Conservation (phyloP, 2,888 invertebrate genomes). For the Yponomeuta malinellus region DNA sequence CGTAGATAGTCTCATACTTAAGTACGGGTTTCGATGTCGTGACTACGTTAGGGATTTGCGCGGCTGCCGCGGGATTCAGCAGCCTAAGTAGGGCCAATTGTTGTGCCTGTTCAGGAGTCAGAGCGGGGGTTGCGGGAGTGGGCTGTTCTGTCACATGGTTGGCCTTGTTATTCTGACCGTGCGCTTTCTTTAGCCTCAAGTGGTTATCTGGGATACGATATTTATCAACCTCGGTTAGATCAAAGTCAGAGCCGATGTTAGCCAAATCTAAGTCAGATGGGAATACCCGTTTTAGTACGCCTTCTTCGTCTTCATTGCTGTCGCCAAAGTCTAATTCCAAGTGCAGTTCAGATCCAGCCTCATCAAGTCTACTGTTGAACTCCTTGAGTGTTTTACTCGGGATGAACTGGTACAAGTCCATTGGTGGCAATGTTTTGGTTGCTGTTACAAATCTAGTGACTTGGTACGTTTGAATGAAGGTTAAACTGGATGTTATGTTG, state of each 20-base stretch:
- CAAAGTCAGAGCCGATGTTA: conserved; percentile 82
- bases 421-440: conserved; percentile 91
- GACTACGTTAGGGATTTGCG: conserved; percentile 81
- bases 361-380: conserved; percentile 90
- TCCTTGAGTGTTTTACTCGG: conserved; percentile 91
- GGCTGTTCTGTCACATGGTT: conserved; percentile 72
- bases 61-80: conserved; percentile 80
- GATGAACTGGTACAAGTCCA: conserved; percentile 90
- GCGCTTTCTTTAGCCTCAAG: conserved; percentile 65
- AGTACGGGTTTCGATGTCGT: conserved; percentile 87
- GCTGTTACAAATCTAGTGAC: conserved; percentile 91
- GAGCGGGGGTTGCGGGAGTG: conserved; percentile 62
- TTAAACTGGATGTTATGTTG: conserved; percentile 84
- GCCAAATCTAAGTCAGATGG: conserved; percentile 83
- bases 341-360: conserved; percentile 91
- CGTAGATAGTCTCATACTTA: conserved; percentile 86
- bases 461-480: conserved; percentile 92
- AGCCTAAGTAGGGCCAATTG: conserved; percentile 84
- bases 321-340: conserved; percentile 91
- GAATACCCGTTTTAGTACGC: conserved; percentile 66
- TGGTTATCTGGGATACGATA: conserved; percentile 73
- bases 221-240: conserved; percentile 82
- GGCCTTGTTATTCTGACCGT: conserved; percentile 56
- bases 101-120: conserved; percentile 83
- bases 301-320: conserved; percentile 80